Evolutionary conservation across 92 coral and sea anemone species (phyloP).

Genomic region (Umimayanthus chanpuru): DNA sequence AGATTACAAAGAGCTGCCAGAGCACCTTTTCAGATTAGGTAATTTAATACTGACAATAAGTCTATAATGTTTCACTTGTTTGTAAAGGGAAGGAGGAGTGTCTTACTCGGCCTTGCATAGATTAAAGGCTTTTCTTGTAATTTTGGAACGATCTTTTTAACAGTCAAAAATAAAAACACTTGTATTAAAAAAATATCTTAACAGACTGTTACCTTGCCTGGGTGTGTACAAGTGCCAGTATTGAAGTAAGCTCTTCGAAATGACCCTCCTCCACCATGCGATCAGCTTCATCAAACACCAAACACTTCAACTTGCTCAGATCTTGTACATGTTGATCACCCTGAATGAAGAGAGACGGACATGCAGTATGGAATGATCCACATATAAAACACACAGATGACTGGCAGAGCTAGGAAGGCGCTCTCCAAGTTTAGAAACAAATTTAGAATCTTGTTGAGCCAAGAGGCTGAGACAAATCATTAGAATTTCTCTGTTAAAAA

Average conservation of each 20-base stretch:
- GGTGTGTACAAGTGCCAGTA: constrained; percentile 75
- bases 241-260: constrained; percentile 79
- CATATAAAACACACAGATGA: not conserved
- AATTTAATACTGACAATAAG: too few relatives aligned
- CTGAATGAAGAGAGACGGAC: constrained; percentile 42
- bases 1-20: too few relatives aligned
- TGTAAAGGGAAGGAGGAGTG: too few relatives aligned
- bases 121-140: too few relatives aligned
- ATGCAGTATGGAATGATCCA: not conserved
- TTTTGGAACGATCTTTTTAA: too few relatives aligned
- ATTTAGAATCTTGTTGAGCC: not conserved
- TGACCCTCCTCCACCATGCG: constrained; percentile 99
- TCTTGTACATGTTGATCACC: constrained; percentile 80
- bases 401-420: not conserved
- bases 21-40: too few relatives aligned
- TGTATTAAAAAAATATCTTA: not conserved
- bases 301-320: constrained; percentile 65
- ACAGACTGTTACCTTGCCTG: constrained; percentile 39
- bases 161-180: too few relatives aligned
- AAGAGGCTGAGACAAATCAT: too few relatives aligned
- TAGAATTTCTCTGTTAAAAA: too few relatives aligned
- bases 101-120: too few relatives aligned
- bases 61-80: too few relatives aligned
- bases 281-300: constrained; percentile 98
- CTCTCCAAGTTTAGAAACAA: not conserved